Conservation (phyloP, 1,140 invertebrate genomes). For the Nymphalis io region DNA sequence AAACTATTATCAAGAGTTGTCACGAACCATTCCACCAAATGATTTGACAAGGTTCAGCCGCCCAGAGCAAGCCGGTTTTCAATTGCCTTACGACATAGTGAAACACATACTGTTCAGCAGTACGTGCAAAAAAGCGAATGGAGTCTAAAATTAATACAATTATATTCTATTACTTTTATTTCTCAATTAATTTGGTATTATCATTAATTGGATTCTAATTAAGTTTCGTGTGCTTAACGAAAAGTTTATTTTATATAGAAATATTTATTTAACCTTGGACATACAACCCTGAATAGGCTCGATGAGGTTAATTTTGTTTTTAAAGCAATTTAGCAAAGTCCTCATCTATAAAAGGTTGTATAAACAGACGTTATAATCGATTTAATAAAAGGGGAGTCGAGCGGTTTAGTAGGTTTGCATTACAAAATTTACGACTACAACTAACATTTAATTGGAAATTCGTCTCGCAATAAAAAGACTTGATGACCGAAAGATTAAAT, state of each 20-base stretch:
- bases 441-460: slow-evolving; percentile 72
- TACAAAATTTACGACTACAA: slow-evolving; percentile 68
- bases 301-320: slow-evolving; percentile 59
- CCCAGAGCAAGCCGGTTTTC: no score
- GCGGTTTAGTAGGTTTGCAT: slow-evolving; percentile 61
- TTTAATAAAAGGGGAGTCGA: slow-evolving; percentile 72
- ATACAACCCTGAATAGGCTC: slow-evolving; percentile 31
- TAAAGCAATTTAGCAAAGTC: slow-evolving; percentile 66
- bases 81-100: no score
- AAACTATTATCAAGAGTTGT: no score
- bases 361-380: slow-evolving; percentile 65
- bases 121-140: no score
- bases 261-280: slow-evolving; percentile 3
- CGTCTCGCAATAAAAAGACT: slow-evolving; percentile 67
- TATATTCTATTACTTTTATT: not conserved
- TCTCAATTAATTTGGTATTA: not conserved
- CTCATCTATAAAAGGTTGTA: slow-evolving; percentile 57
- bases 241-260: slow-evolving; percentile 1
- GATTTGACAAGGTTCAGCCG: no score
- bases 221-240: not conserved
- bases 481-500: slow-evolving; percentile 66
- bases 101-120: no score
- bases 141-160: no score
- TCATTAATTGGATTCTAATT: slow-evolving; percentile 6
- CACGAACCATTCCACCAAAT: no score